Base-by-base conservation (phyloP, 2,113 vertebrate species). In the Ciconia maguari region DNA sequence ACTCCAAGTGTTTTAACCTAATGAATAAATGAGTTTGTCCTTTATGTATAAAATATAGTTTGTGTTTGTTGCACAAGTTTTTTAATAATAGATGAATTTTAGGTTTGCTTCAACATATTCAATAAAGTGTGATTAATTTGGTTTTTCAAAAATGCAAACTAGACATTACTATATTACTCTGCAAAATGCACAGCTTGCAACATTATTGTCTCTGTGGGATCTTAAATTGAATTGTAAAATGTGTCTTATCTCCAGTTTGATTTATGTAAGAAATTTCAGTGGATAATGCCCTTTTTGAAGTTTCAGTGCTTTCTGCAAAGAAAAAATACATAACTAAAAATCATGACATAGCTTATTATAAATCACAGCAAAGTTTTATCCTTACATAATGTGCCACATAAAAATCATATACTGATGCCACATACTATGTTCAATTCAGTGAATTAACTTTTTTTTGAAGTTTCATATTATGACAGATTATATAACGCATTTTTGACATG, bases 11-110 rank as follows among this genome's bases (percentile, higher is more conserved):
- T 98, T 98, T 98, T 98, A 98, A 97, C 97, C 97, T 98, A 98
- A 99, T 99, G 98, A 99, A 98, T 98, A 98, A 98, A 99, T 98
- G 98, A 98, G 98, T 98, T 98, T 98, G 98, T 98, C 98, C 98
- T 98, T 98, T 98, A 98, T 98, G 97, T 98, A 98, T 98, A 98
- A 98, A 98, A 98, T 98, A 98, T 98, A 98, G 98, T 98, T 98
- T 98, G 96, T 98, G 97, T 98, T 98, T 98, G 97, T 98, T 98
- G 96, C 97, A 98, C 97, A 98, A 98, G 96, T 97, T 98, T 98
- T 98, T 98, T 98, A 98, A 98, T 98, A 98, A 98, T 98, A 98
- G 97, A 98, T 98, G 98, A 98, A 98, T 98, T 98, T 98, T 98
- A 98, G 98, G 97, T 98, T 98, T 98, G 97, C 95, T 98, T 97